Percentiles rank a stretch among this genome's conserved stretches.
phyloP scores from a whole-genome alignment of 2,113 vertebrate genomes.

The Heterocephalus glaber region DNA sequence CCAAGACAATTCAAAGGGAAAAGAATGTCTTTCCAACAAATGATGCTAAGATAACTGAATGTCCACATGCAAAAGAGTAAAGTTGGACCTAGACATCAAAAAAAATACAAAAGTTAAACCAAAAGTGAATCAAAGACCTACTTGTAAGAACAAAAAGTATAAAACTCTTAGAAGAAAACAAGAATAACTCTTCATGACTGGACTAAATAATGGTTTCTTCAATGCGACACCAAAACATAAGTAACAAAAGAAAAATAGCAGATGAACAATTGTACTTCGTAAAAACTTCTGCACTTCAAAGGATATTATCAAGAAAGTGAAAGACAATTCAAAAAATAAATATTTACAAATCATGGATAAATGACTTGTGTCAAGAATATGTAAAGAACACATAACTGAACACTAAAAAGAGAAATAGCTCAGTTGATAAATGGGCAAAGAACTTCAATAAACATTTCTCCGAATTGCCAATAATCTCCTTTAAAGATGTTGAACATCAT shows the following conservation, averaged over 20 bases:
- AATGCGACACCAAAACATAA: not conserved
- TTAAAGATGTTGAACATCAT: not conserved
- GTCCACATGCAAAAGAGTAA: not conserved
- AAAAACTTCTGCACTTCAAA: constrained; percentile 8
- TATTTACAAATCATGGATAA: not conserved
- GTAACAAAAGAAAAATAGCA: not conserved
- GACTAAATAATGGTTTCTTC: not conserved
- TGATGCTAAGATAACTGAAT: not conserved
- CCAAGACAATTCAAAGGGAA: not conserved
- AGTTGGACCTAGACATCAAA: not conserved
- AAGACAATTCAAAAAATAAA: not conserved
- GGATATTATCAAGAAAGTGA: not conserved
- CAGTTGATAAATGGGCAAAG: not conserved
- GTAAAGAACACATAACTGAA: not conserved
- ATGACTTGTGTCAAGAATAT: not conserved
- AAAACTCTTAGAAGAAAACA: constrained; percentile 17
- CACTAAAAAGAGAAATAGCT: not conserved
- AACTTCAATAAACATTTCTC: not conserved
- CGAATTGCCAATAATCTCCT: not conserved
- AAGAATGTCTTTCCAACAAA: constrained; percentile 13
- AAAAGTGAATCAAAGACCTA: not conserved
- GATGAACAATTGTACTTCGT: not conserved
- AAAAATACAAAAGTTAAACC: not conserved
- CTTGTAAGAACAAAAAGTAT: not conserved
- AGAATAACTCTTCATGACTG: not conserved